These are phyloP conservation scores for Pipistrellus kuhlii DNA, from an alignment of 2,797 vertebrate genomes.

Conservation along the genomic window DNA sequence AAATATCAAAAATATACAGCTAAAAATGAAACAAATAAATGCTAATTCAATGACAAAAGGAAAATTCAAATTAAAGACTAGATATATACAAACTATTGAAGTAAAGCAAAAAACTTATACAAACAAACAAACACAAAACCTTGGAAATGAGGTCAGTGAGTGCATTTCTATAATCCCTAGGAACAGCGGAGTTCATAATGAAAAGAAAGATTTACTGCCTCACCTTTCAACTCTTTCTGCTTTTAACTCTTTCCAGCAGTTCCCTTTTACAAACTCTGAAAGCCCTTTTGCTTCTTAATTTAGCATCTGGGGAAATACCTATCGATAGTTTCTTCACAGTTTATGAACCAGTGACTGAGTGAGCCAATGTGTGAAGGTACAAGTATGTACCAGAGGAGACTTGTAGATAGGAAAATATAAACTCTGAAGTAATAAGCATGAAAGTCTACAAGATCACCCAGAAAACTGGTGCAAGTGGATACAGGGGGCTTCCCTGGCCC, in stretches of 20 bases:
- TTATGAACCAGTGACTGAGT: background rate
- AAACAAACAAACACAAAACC: background rate
- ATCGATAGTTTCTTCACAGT: background rate
- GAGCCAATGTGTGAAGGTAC: background rate
- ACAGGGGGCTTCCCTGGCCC: accelerated
- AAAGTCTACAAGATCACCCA: accelerated
- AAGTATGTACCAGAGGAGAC: background rate
- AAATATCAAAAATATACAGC: background rate
- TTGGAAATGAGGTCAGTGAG: background rate
- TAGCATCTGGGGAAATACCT: background rate
- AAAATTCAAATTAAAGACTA: constrained; percentile 6
- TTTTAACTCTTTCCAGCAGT: background rate
- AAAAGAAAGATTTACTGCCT: background rate
- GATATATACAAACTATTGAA: background rate
- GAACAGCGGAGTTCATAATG: background rate
- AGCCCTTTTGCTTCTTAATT: background rate
- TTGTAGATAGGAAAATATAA: background rate
- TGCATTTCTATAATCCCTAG: background rate
- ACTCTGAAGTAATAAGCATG: background rate
- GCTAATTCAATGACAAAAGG: background rate
- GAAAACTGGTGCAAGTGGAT: background rate
- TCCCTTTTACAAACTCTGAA: background rate
- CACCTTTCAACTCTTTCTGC: background rate
- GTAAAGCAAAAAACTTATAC: background rate
- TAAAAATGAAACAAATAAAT: background rate